These are phyloP conservation scores for Didymodactylos carnosus DNA, from an alignment of 2,888 invertebrate genomes.

Conservation along the genomic window DNA sequence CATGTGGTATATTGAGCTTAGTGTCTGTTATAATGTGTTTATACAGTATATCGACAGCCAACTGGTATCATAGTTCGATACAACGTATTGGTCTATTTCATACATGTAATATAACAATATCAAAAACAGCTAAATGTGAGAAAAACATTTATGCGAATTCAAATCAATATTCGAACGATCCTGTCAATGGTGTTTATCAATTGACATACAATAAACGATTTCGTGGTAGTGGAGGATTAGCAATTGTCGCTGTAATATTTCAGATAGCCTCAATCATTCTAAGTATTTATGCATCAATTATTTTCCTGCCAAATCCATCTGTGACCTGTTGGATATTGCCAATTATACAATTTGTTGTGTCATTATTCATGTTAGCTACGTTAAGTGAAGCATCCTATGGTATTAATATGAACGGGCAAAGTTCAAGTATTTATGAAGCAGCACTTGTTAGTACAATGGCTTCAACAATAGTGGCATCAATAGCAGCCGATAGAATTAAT, in stretches of 20 bases:
- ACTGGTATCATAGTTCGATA: neutral
- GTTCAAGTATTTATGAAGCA: neutral
- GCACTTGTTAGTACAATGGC: neutral
- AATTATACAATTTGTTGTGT: neutral
- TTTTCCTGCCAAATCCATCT: neutral
- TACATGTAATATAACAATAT: neutral
- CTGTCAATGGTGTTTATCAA: no score
- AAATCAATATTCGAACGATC: neutral
- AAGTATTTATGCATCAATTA: neutral
- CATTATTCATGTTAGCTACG: neutral
- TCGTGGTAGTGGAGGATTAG: neutral
- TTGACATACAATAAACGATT: neutral
- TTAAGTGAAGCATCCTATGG: neutral
- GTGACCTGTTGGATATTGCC: neutral
- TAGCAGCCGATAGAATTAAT: neutral
- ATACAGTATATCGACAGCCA: neutral
- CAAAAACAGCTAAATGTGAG: neutral
- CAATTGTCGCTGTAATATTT: neutral
- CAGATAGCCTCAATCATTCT: neutral
- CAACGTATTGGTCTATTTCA: neutral
- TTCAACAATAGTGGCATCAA: neutral
- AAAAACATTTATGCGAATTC: neutral
- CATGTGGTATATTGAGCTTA: neutral
- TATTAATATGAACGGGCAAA: neutral
- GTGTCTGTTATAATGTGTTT: neutral